phyloP scores from a whole-genome alignment of 53 echinoderm and acorn worm genomes.

The Paelopatides confundens region DNA sequence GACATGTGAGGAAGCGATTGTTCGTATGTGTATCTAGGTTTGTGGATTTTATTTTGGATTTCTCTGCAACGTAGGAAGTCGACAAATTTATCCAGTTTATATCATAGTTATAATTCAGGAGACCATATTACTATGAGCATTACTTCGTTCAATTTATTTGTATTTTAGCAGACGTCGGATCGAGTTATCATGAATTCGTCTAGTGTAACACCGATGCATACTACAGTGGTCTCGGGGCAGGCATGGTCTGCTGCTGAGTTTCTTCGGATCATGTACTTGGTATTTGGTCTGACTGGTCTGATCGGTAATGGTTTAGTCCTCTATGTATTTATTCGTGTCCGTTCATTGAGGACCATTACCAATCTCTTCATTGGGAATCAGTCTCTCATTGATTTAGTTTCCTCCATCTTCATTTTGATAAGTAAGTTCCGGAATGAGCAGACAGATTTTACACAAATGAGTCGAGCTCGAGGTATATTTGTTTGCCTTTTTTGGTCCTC shows the following conservation, averaged over 20 bases:
- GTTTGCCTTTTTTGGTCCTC: constrained; percentile 62
- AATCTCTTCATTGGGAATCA: constrained; percentile 37
- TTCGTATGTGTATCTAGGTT: no score
- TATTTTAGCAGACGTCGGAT: no score
- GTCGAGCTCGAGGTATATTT: not conserved
- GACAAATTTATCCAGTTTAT: no score
- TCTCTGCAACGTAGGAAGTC: no score
- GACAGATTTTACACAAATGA: not conserved
- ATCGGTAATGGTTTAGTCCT: constrained; percentile 34
- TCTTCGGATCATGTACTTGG: constrained; percentile 20
- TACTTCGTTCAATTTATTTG: no score
- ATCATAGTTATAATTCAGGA: no score
- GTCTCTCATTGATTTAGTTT: constrained; percentile 37
- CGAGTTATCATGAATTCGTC: no score
- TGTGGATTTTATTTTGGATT: no score
- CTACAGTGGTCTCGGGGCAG: not conserved
- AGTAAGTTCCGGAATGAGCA: constrained; percentile 7
- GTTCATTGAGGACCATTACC: constrained; percentile 17
- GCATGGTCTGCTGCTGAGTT: constrained; percentile 3
- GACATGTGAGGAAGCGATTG: no score
- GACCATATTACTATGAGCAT: no score
- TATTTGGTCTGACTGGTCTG: constrained; percentile 23
- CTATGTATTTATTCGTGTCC: constrained; percentile 27
- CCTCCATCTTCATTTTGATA: constrained; percentile 18
- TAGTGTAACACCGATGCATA: not conserved